These are phyloP conservation scores for Orius laevigatus DNA, from an alignment of 1,140 invertebrate species.

Conservation along the genomic window DNA sequence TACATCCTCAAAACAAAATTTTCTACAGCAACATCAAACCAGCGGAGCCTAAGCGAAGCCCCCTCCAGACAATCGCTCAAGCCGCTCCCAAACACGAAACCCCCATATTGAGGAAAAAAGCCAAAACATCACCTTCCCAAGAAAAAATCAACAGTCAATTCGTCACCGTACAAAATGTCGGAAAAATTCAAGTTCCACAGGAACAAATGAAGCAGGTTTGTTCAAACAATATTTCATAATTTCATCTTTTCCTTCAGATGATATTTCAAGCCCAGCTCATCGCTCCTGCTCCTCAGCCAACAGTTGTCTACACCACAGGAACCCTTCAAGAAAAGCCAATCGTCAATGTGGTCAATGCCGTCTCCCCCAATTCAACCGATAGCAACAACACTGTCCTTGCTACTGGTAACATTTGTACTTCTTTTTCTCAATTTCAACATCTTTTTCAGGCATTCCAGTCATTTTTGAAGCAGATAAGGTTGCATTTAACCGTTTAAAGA, in stretches of 20 bases:
- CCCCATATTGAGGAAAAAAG: slow-evolving; percentile 6
- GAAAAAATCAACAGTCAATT: slow-evolving; percentile 11
- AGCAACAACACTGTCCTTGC: slow-evolving; percentile 40
- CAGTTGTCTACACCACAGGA: slow-evolving; percentile 39
- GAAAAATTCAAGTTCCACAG: slow-evolving; percentile 19
- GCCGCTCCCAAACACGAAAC: neutral
- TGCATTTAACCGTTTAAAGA: slow-evolving; percentile 31
- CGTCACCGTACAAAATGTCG: slow-evolving; percentile 18
- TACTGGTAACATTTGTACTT: slow-evolving; percentile 28
- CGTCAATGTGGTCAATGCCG: slow-evolving; percentile 22
- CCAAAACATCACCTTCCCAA: slow-evolving; percentile 2
- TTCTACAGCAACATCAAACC: slow-evolving; percentile 14
- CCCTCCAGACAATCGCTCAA: neutral
- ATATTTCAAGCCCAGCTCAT: slow-evolving; percentile 20
- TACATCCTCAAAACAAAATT: slow-evolving; percentile 13
- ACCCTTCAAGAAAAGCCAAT: slow-evolving; percentile 16
- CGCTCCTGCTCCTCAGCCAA: slow-evolving; percentile 20
- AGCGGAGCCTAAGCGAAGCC: neutral
- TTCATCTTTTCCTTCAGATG: slow-evolving; percentile 16
- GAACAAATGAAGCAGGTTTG: slow-evolving; percentile 22
- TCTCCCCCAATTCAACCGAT: slow-evolving; percentile 26
- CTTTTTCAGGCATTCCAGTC: slow-evolving; percentile 41
- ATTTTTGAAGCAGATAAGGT: slow-evolving; percentile 54
- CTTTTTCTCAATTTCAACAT: slow-evolving; percentile 4
- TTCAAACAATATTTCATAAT: neutral